Evolutionary conservation across 2,888 invertebrate genomes (phyloP).

Genomic region (Metallyticus violacea): DNA sequence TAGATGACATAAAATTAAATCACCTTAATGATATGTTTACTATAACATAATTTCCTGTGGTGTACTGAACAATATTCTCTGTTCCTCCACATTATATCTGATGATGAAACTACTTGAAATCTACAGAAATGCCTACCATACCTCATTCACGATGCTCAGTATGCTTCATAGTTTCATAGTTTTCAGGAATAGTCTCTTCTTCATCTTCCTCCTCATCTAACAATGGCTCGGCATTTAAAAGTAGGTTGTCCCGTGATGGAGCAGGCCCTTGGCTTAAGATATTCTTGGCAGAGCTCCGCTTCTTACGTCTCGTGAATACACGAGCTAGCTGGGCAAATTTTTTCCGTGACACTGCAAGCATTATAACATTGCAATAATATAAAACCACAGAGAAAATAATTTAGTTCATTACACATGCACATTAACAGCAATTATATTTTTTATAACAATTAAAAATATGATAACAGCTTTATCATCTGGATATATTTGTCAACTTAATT

Average conservation of each 20-base stretch:
- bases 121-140: background rate
- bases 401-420: no score
- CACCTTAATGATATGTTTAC: no score
- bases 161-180: background rate
- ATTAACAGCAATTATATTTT: background rate
- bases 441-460: background rate
- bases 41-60: no score
- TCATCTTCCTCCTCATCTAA: constrained; percentile 37
- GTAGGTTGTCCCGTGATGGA: constrained; percentile 38
- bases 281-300: constrained; percentile 37
- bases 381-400: no score
- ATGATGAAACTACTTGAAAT: background rate
- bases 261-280: constrained; percentile 37
- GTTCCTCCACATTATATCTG: background rate
- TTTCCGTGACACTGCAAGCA: constrained; percentile 65
- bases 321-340: constrained; percentile 77
- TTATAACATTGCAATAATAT: constrained; percentile 17
- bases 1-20: no score
- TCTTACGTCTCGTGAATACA: constrained; percentile 67
- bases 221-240: constrained; percentile 38
- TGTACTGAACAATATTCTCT: no score
- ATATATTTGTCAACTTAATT: no score
- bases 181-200: constrained; percentile 27
- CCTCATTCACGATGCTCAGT: constrained; percentile 15
- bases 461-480: no score